Evolutionary conservation across 2,888 invertebrate species (phyloP), one percentile per base, ranked within the genome.

Genomic region (Octodonta nipae): DNA sequence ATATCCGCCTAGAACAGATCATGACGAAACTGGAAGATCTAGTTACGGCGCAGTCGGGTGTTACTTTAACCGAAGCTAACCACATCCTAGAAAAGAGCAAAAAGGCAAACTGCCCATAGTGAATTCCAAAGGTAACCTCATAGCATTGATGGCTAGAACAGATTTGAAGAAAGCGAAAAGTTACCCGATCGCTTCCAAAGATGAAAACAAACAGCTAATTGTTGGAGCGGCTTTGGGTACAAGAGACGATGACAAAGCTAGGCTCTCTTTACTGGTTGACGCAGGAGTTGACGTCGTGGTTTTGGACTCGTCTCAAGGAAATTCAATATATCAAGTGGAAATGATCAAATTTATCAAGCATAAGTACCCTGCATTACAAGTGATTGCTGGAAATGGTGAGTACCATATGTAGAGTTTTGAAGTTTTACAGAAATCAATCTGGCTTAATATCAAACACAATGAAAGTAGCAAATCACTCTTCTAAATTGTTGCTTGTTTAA

Each of bases 201-300:
- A 99, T 64, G 84, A 84, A 33, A 93, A 92, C 52, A 91, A 91
- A 51, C 91, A 92, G 52, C 65, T 93, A 25, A 62, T 92, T 40
- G 92, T 92, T 5, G 93, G 92, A 13, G 93, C 93, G 8, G 92
- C 93, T 1, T 83, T 93, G 44, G 88, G 91, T 1, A 93, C 93
- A 4, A 73, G 92, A 17, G 78, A 77, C 7, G 73, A 78, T 28
- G 95, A 96, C 54, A 83, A 76, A 54, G 70, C 74, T 1, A 70
- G 95, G 22, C 66, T 98, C 1, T 73, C 80, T 36, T 63, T 82
- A 15, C 66, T 98, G 5, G 82, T 81, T 6, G 68, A 71, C 35
- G 91, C 88, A 50, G 95, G 95, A 24, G 95, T 93, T 2, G 98
- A 98, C 67, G 92, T 98, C 5, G 74, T 99, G 40, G 80, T 98